Percentiles rank a stretch among this genome's conserved stretches.
These are phyloP conservation scores for Meloe dianella DNA, from an alignment of 2,888 invertebrate genomes.

Conservation along the genomic window DNA sequence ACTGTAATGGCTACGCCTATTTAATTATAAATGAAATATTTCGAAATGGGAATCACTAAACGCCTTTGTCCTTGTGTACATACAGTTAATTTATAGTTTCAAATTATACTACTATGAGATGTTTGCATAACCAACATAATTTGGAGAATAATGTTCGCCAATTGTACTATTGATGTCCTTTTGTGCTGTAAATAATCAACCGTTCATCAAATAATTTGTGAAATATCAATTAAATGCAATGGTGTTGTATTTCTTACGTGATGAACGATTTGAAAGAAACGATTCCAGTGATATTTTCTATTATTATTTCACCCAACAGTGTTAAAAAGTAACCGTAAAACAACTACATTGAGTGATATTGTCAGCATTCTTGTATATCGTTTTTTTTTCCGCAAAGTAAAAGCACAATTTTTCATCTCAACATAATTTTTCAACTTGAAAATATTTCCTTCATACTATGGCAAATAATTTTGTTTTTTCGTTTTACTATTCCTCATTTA, in stretches of 20 bases:
- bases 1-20: background rate
- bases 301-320: too few relatives aligned
- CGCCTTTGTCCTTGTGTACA: constrained; percentile 12
- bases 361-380: background rate
- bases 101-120: constrained; percentile 13
- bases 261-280: too few relatives aligned
- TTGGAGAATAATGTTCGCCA: background rate
- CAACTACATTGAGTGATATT: background rate
- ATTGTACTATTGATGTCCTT: background rate
- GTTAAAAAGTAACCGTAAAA: too few relatives aligned
- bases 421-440: background rate
- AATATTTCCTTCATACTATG: background rate
- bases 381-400: background rate
- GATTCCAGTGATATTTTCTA: too few relatives aligned
- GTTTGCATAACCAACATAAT: constrained; percentile 14
- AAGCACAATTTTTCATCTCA: background rate
- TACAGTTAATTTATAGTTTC: constrained; percentile 15
- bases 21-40: constrained; percentile 8
- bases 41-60: background rate
- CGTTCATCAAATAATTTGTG: too few relatives aligned
- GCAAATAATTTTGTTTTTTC: background rate
- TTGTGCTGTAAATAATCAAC: too few relatives aligned
- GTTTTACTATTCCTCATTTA: background rate
- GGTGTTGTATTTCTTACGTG: too few relatives aligned
- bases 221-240: too few relatives aligned